Conservation (phyloP, 2,113 vertebrate genomes). For the Archocentrus centrarchus region DNA sequence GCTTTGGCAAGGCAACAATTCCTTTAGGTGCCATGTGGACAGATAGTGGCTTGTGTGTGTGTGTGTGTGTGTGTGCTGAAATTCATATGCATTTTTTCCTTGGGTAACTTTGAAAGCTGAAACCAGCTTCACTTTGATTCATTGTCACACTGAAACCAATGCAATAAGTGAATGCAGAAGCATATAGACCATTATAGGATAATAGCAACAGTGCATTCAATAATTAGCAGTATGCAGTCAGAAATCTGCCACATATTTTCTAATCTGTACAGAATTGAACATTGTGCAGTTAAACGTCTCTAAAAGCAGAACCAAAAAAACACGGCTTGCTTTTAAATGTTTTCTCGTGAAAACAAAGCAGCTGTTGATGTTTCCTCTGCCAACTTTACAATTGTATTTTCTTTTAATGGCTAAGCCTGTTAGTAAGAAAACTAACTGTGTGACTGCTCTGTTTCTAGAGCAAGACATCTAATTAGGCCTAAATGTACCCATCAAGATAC, state of each 20-base stretch:
- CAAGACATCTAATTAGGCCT: constrained; percentile 52
- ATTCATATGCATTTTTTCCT: not conserved
- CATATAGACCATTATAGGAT: not conserved
- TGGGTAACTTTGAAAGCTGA: not conserved
- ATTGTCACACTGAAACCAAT: not conserved
- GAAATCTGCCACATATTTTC: too few species aligned
- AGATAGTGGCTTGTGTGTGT: constrained; percentile 41
- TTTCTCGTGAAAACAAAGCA: constrained; percentile 1
- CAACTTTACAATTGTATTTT: constrained; percentile 20
- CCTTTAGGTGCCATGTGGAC: constrained; percentile 58
- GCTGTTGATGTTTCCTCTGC: not conserved
- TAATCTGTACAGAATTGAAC: not conserved
- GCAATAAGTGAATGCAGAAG: not conserved
- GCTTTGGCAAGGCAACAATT: constrained; percentile 60
- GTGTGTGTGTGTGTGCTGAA: constrained; percentile 5
- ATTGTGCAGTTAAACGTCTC: not conserved
- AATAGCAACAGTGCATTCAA: not conserved
- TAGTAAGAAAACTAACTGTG: constrained; percentile 29
- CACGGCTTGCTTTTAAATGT: constrained; percentile 5
- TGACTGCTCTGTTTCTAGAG: constrained; percentile 31
- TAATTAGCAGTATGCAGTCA: not conserved
- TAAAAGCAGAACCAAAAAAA: not conserved
- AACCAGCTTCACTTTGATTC: constrained; percentile 1
- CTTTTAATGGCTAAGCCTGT: constrained; percentile 9
- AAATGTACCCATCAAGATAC: constrained; percentile 8